Conservation (phyloP, 2,888 invertebrate species). For the Scaptomyza flava region DNA sequence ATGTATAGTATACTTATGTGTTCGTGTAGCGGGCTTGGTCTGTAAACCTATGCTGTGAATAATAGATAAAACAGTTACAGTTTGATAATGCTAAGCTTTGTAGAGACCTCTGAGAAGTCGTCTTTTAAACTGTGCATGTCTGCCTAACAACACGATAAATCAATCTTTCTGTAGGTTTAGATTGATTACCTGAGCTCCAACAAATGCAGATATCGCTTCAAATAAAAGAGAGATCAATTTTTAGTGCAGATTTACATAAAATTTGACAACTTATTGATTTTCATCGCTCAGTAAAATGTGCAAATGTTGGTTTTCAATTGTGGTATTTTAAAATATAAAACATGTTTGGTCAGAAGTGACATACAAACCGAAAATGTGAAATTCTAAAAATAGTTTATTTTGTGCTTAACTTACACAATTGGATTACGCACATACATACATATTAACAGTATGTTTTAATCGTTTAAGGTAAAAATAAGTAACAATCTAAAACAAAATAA, state of each 20-base stretch:
- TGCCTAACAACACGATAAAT: background rate
- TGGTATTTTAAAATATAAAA: background rate
- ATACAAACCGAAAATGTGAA: conserved; percentile 14
- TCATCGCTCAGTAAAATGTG: conserved; percentile 68
- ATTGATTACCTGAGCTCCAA: conserved; percentile 3
- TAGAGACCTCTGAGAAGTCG: conserved; percentile 40
- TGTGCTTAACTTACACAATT: conserved; percentile 19
- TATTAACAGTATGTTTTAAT: conserved; percentile 21
- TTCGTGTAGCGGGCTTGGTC: conserved; percentile 57
- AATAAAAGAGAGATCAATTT: conserved; percentile 11
- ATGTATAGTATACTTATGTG: conserved; percentile 73
- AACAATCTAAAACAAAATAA: conserved; percentile 13
- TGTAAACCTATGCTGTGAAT: conserved; percentile 43
- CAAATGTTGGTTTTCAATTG: conserved; percentile 29
- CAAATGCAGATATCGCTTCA: background rate
- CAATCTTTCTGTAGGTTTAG: conserved; percentile 2
- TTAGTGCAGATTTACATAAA: conserved; percentile 39
- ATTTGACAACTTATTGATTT: background rate
- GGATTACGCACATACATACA: conserved; percentile 23
- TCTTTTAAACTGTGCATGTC: conserved; percentile 10
- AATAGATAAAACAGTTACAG: conserved; percentile 32
- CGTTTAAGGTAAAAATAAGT: conserved; percentile 13
- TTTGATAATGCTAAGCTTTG: conserved; percentile 24
- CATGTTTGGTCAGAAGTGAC: background rate
- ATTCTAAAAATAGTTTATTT: conserved; percentile 8